phyloP scores from a whole-genome alignment of 1,140 invertebrate species.

The Centruroides vittatus region DNA sequence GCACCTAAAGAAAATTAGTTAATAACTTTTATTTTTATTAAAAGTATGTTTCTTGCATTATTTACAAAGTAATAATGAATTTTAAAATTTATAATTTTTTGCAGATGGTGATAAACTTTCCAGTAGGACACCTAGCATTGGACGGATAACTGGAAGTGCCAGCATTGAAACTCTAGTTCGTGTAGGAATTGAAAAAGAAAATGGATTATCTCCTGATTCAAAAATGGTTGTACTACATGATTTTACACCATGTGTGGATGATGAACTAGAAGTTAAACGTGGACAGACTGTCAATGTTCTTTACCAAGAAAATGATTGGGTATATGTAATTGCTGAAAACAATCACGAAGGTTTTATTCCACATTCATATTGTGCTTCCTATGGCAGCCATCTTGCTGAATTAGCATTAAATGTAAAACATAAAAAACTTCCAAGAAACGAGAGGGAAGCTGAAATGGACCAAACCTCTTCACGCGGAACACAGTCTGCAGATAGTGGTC shows the following conservation, averaged over 20 bases:
- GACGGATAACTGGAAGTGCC: slow-evolving; percentile 83
- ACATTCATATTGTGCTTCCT: slow-evolving; percentile 79
- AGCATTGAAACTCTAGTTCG: slow-evolving; percentile 86
- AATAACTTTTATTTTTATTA: no score
- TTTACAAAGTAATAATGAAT: no score
- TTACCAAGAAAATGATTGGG: slow-evolving; percentile 92
- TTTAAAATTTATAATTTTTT: slow-evolving; percentile 12
- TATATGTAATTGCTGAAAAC: slow-evolving; percentile 81
- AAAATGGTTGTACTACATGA: slow-evolving; percentile 92
- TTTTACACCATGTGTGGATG: slow-evolving; percentile 86
- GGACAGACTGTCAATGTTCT: slow-evolving; percentile 76
- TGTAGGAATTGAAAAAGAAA: slow-evolving; percentile 85
- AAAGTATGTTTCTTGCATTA: no score
- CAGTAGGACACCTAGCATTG: slow-evolving; percentile 48
- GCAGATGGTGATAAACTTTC: slow-evolving; percentile 55
- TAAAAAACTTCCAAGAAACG: slow-evolving; percentile 57
- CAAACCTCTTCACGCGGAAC: slow-evolving; percentile 8
- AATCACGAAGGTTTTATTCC: slow-evolving; percentile 83
- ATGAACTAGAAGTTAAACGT: slow-evolving; percentile 68
- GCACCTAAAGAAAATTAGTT: no score
- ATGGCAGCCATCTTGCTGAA: slow-evolving; percentile 58
- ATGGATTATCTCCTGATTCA: slow-evolving; percentile 62
- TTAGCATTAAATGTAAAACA: slow-evolving; percentile 49
- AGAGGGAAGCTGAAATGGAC: slow-evolving; percentile 24
- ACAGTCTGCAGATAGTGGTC: slow-evolving; percentile 19